Conservation (phyloP, 2,113 vertebrate genomes). For the Patagioenas fasciata region DNA sequence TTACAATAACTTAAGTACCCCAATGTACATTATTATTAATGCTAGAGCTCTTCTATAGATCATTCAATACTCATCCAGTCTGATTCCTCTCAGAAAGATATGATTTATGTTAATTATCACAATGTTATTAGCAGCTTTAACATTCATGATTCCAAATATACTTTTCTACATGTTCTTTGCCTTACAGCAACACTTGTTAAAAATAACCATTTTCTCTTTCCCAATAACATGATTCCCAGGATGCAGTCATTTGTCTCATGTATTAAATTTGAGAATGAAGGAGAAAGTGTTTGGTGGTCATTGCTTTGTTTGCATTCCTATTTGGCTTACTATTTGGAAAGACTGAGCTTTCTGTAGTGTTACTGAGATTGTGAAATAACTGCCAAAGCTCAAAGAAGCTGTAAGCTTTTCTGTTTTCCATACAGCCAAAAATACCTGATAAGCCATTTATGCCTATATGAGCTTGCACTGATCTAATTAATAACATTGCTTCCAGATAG, state of each 20-base stretch:
- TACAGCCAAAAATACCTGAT: conserved; percentile 39
- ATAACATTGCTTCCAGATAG: not conserved
- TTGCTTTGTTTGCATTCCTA: conserved; percentile 53
- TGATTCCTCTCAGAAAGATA: conserved; percentile 3
- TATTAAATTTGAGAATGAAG: conserved; percentile 5
- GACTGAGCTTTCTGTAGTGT: conserved; percentile 25
- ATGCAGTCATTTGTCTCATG: conserved; percentile 16
- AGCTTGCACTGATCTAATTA: conserved; percentile 16
- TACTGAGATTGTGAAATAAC: conserved; percentile 52
- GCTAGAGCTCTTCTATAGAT: not conserved
- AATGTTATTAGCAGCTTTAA: not conserved
- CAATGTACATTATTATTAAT: conserved; percentile 15
- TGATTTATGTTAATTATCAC: not conserved
- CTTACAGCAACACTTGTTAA: not conserved
- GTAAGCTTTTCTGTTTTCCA: conserved; percentile 24
- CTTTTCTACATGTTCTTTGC: not conserved
- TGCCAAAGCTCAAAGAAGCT: conserved; percentile 56
- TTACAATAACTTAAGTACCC: conserved; percentile 10
- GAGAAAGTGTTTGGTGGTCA: not conserved
- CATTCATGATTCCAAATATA: not conserved
- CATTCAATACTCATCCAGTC: not conserved
- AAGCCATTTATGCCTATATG: conserved; percentile 21
- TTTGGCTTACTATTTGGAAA: conserved; percentile 60
- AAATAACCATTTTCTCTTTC: not conserved
- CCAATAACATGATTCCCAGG: not conserved